These are phyloP conservation scores for Chydorus sphaericus DNA, from an alignment of 2,888 invertebrate genomes.

Conservation along the genomic window DNA sequence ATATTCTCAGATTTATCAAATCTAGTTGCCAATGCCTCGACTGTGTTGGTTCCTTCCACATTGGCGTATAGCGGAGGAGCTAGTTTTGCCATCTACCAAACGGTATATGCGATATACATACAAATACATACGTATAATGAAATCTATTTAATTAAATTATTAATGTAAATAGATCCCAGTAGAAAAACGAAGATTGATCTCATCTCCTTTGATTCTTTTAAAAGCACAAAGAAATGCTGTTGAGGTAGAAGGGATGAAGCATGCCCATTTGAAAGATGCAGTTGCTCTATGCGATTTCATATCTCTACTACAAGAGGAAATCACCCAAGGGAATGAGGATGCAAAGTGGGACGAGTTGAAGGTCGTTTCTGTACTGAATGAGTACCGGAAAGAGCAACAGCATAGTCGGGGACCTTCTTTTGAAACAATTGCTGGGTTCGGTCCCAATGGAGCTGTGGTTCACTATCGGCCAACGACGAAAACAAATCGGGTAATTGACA, in stretches of 20 bases:
- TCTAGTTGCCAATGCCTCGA: background rate
- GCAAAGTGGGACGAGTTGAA: slow-evolving; percentile 63
- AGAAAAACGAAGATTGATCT: slow-evolving; percentile 41
- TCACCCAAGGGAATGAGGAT: too few relatives aligned
- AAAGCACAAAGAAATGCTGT: slow-evolving; percentile 74
- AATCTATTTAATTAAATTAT: too few relatives aligned
- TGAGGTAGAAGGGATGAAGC: slow-evolving; percentile 66
- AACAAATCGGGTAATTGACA: slow-evolving; percentile 26
- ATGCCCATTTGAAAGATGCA: slow-evolving; percentile 34
- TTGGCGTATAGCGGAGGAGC: slow-evolving; percentile 14
- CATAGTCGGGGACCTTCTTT: slow-evolving; percentile 44
- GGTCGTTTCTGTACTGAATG: slow-evolving; percentile 51
- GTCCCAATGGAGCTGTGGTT: slow-evolving; percentile 36
- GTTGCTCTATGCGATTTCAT: slow-evolving; percentile 52
- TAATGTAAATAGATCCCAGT: slow-evolving; percentile 34
- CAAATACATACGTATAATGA: too few relatives aligned
- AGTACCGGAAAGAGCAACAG: slow-evolving; percentile 54
- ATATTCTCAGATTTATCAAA: slow-evolving; percentile 11
- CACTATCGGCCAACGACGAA: slow-evolving; percentile 32
- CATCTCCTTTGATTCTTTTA: slow-evolving; percentile 69
- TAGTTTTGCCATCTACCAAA: slow-evolving; percentile 15
- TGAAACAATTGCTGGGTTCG: slow-evolving; percentile 36
- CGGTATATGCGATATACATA: too few relatives aligned
- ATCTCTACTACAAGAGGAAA: slow-evolving; percentile 49
- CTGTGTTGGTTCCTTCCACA: slow-evolving; percentile 11